Percentiles rank a stretch among this genome's conserved stretches.
Conservation (phyloP, 2,113 vertebrate genomes). For the Stictonetta naevosa region DNA sequence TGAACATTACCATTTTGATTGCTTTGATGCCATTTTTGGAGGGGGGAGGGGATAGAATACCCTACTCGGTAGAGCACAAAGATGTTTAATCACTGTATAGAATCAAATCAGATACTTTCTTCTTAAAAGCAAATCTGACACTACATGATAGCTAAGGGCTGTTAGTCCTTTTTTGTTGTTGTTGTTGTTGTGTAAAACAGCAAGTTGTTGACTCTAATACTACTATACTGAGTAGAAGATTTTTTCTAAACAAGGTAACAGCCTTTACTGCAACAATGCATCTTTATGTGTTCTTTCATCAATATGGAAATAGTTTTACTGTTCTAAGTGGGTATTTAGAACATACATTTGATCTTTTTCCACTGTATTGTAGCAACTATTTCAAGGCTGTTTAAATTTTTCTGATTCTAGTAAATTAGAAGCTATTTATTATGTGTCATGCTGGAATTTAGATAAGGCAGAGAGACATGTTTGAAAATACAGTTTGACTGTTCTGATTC, state of each 20-base stretch:
- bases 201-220: slow-evolving; percentile 73
- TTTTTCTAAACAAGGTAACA: slow-evolving; percentile 37
- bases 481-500: background rate
- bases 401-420: slow-evolving; percentile 71
- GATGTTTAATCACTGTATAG: slow-evolving; percentile 82
- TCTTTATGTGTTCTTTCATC: slow-evolving; percentile 56
- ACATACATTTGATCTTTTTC: slow-evolving; percentile 42
- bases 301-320: slow-evolving; percentile 45
- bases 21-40: slow-evolving; percentile 98
- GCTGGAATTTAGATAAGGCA: slow-evolving; percentile 69
- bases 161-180: slow-evolving; percentile 33
- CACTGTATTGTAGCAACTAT: slow-evolving; percentile 55
- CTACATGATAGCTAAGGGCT: slow-evolving; percentile 45
- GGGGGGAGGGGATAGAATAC: slow-evolving; percentile 86
- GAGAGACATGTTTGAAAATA: slow-evolving; percentile 54
- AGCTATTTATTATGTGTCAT: slow-evolving; percentile 71
- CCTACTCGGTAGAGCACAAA: slow-evolving; percentile 86
- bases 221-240: slow-evolving; percentile 19
- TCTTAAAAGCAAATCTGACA: slow-evolving; percentile 54
- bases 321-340: slow-evolving; percentile 57
- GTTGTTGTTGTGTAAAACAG: slow-evolving; percentile 33
- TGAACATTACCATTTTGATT: slow-evolving; percentile 99
- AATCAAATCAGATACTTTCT: slow-evolving; percentile 80
- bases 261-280: slow-evolving; percentile 59
- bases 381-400: slow-evolving; percentile 75